Evolutionary conservation across 2,113 vertebrate species (phyloP).

Genomic region (Muntiacus reevesi): DNA sequence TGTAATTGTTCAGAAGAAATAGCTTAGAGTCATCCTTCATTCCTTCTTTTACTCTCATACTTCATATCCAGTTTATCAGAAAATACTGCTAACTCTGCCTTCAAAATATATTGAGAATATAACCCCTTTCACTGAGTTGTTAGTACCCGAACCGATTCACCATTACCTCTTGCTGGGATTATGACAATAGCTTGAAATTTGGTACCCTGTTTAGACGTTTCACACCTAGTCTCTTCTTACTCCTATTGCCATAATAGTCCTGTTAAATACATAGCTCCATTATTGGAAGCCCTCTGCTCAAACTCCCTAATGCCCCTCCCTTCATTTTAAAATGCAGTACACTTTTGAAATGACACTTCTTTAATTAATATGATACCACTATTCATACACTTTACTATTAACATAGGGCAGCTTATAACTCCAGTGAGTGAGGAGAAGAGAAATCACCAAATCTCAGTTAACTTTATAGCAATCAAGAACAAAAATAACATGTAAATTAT

Average conservation of each 20-base stretch:
- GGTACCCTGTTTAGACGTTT: neutral
- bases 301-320: neutral
- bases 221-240: neutral
- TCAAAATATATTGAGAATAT: neutral
- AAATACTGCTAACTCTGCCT: neutral
- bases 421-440: neutral
- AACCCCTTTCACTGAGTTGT: neutral
- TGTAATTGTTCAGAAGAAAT: neutral
- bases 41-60: neutral
- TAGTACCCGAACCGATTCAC: neutral
- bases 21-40: neutral
- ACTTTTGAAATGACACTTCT: neutral
- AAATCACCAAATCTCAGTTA: neutral
- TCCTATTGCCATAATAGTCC: neutral
- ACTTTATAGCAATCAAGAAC: neutral
- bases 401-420: neutral
- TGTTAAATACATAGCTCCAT: neutral
- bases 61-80: neutral
- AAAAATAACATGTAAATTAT: neutral
- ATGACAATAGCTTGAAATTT: neutral
- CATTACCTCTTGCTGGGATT: neutral
- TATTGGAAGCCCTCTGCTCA: neutral
- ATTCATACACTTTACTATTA: neutral
- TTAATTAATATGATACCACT: neutral
- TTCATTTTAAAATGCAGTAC: neutral